Conservation (phyloP, 2,797 vertebrate genomes). For the Sarcoramphus papa region DNA sequence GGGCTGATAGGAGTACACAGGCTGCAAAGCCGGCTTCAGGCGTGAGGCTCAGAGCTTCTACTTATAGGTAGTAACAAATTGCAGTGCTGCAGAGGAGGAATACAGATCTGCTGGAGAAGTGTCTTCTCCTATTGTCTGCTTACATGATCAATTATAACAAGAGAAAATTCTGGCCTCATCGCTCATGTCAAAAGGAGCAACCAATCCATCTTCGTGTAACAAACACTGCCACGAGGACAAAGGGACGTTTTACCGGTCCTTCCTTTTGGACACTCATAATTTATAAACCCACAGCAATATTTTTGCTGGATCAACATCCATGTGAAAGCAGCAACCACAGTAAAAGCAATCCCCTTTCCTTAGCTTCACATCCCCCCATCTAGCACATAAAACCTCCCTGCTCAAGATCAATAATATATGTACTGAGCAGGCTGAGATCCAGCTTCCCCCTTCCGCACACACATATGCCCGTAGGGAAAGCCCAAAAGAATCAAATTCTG, state of each 20-base stretch:
- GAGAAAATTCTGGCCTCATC: conserved; percentile 8
- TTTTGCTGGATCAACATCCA: neutral
- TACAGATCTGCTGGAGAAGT: neutral
- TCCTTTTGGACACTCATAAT: neutral
- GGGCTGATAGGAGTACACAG: neutral
- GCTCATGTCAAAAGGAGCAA: neutral
- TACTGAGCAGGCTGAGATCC: neutral
- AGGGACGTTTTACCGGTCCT: conserved; percentile 25
- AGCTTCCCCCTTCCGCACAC: neutral
- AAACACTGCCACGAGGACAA: neutral
- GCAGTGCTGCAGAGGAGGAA: neutral
- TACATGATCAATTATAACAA: neutral
- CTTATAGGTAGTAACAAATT: neutral
- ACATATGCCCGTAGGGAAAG: neutral
- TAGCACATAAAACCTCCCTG: neutral
- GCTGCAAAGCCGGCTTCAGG: neutral
- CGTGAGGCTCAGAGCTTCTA: neutral
- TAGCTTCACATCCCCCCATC: neutral
- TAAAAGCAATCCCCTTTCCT: neutral
- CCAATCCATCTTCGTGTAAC: neutral
- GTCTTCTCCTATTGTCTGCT: neutral
- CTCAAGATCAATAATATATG: neutral
- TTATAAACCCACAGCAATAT: neutral
- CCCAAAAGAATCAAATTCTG: neutral
- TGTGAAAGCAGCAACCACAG: neutral